Conservation (phyloP, 1,140 invertebrate species). For the Pachyrhynchus sulphureomaculatus region DNA sequence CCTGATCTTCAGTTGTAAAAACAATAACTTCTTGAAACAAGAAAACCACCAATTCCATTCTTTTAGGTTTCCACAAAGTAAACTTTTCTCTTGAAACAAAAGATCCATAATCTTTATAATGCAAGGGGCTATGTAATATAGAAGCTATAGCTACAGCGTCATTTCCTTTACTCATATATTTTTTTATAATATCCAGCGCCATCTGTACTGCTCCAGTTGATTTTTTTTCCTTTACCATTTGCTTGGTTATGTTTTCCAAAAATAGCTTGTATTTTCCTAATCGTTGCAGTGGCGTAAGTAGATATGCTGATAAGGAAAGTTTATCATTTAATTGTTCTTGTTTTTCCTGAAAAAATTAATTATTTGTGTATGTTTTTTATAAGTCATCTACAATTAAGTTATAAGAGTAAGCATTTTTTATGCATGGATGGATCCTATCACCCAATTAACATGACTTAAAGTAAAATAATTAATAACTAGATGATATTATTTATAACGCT, state of each 20-base stretch:
- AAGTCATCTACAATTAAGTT: constrained; percentile 3
- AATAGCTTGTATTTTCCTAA: constrained; percentile 43
- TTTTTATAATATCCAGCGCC: constrained; percentile 37
- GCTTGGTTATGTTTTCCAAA: constrained; percentile 41
- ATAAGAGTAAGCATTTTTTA: too few relatives aligned
- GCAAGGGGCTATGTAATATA: constrained; percentile 35
- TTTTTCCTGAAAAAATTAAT: constrained; percentile 32
- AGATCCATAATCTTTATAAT: constrained; percentile 37
- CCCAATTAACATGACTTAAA: too few relatives aligned
- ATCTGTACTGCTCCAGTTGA: constrained; percentile 20
- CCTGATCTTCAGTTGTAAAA: constrained; percentile 29
- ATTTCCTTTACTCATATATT: constrained; percentile 41
- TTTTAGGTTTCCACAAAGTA: constrained; percentile 37
- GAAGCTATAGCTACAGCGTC: constrained; percentile 43
- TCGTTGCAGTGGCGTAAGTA: constrained; percentile 45
- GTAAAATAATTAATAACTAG: too few relatives aligned
- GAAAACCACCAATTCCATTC: constrained; percentile 39
- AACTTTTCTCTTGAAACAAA: constrained; percentile 43
- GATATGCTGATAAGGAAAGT: constrained; percentile 39
- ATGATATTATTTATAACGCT: too few relatives aligned
- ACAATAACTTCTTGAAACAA: constrained; percentile 41
- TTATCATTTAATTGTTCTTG: constrained; percentile 38
- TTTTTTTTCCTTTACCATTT: constrained; percentile 30
- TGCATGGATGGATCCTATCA: too few relatives aligned
- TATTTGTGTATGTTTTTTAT: not conserved